Conservation (phyloP, 1,140 invertebrate genomes). For the Listronotus bonariensis region DNA sequence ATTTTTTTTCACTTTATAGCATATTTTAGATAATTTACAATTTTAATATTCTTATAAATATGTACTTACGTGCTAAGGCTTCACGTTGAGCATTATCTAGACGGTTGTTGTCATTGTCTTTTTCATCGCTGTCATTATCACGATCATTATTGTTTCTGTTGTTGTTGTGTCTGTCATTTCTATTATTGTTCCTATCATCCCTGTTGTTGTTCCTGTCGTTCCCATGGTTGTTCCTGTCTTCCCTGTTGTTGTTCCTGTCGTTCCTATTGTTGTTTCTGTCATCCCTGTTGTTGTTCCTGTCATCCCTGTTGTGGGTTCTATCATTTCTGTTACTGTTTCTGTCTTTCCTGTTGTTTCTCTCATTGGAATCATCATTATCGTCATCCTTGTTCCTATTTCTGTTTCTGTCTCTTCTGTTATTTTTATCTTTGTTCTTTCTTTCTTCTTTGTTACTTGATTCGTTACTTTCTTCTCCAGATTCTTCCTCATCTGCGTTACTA, state of each 20-base stretch:
- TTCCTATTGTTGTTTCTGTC: background rate
- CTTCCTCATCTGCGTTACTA: no score
- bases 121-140: no score
- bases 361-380: no score
- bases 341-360: no score
- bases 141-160: background rate
- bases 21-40: no score
- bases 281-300: background rate
- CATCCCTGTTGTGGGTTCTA: background rate
- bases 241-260: background rate
- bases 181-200: background rate
- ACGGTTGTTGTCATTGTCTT: background rate
- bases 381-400: no score
- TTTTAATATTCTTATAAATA: no score
- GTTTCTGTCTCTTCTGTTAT: no score
- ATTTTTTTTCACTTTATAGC: no score
- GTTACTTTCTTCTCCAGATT: no score
- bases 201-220: background rate
- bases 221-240: background rate
- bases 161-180: background rate
- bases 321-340: no score
- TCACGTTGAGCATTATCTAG: background rate
- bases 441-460: no score
- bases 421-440: background rate
- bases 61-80: slow-evolving; percentile 1